A percentile compares a stretch with the other conserved stretches of the same genome.
Conservation (phyloP, 2,113 vertebrate genomes). For the Xenus cinereus region DNA sequence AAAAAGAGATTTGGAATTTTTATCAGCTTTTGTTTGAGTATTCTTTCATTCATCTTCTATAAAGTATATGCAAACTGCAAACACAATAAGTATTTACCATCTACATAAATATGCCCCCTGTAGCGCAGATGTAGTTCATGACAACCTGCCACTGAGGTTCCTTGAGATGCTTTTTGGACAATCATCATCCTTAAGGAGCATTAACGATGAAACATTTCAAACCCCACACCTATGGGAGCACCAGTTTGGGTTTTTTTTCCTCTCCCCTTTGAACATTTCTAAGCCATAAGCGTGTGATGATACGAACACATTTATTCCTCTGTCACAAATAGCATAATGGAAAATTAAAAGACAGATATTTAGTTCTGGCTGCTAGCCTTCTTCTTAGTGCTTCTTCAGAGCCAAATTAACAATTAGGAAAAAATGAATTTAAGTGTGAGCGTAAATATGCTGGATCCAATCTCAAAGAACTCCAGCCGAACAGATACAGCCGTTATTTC, state of each 20-base stretch:
- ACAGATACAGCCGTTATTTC: neutral
- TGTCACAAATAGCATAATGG: neutral
- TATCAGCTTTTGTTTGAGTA: neutral
- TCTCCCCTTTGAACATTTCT: neutral
- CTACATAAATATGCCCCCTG: fast-evolving
- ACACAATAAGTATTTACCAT: fast-evolving
- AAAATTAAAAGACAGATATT: neutral
- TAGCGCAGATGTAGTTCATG: neutral
- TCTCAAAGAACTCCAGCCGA: neutral
- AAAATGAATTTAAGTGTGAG: neutral
- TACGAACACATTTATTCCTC: neutral
- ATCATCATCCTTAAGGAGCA: neutral
- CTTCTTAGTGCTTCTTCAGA: neutral
- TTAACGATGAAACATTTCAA: neutral
- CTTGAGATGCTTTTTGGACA: neutral
- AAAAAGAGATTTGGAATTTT: neutral
- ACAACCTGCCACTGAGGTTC: neutral
- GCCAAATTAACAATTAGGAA: neutral
- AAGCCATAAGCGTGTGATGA: neutral
- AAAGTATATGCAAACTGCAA: neutral
- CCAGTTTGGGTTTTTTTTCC: fast-evolving
- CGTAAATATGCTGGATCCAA: neutral
- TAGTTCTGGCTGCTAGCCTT: neutral
- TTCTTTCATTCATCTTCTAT: neutral
- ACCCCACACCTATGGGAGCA: neutral